Conservation (phyloP, 2,888 invertebrate genomes). For the Rhimphoctona megacephalus region DNA sequence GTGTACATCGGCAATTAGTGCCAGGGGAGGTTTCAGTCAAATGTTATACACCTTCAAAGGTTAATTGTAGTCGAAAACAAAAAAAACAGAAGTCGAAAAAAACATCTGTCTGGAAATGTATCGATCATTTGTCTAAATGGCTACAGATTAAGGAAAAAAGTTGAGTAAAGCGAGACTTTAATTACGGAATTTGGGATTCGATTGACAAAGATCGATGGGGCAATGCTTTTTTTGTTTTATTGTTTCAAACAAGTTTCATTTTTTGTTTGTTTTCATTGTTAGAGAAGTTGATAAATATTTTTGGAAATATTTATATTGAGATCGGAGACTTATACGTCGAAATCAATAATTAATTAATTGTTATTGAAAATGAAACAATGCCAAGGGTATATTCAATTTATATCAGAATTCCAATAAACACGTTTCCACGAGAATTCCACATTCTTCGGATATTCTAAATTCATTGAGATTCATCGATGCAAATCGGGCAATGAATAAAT, state of each 20-base stretch:
- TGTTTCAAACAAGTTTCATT: not conserved
- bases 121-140: not conserved
- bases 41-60: not conserved
- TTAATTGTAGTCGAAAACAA: not conserved
- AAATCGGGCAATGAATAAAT: not conserved
- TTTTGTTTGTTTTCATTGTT: not conserved
- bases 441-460: not conserved
- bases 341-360: not conserved
- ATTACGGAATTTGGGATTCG: not conserved
- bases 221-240: not conserved
- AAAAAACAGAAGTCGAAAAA: not conserved
- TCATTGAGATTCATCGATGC: not conserved
- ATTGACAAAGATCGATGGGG: not conserved
- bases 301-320: not conserved
- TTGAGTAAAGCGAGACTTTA: not conserved
- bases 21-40: not conserved
- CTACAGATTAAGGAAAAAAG: too few relatives aligned
- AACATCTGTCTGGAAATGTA: not conserved
- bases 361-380: not conserved
- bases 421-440: not conserved
- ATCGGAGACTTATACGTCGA: not conserved
- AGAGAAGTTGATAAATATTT: not conserved
- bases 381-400: not conserved
- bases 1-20: conserved; percentile 33
- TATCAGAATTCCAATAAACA: not conserved